Evolutionary conservation across 2,888 invertebrate species (phyloP).

Genomic region (Mimachlamys varia): DNA sequence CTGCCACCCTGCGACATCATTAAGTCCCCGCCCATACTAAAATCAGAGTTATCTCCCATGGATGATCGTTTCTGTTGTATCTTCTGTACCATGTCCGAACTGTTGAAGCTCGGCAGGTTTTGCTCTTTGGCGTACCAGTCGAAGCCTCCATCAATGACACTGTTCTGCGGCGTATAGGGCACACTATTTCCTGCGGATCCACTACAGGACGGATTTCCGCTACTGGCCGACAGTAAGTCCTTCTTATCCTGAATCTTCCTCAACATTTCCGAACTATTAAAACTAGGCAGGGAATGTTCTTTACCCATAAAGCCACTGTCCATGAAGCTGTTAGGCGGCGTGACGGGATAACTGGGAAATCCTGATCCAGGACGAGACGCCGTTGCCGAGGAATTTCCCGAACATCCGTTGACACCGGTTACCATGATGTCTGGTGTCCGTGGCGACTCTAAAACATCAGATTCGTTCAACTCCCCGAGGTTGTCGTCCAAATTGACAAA

Average conservation of each 20-base stretch:
- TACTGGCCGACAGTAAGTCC: slow-evolving; percentile 69
- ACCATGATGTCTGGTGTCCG: slow-evolving; percentile 55
- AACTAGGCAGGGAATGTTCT: slow-evolving; percentile 78
- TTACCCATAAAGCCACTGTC: slow-evolving; percentile 51
- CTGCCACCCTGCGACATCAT: neutral
- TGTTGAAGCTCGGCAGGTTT: slow-evolving; percentile 79
- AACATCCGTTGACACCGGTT: slow-evolving; percentile 55
- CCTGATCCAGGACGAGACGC: slow-evolving; percentile 54
- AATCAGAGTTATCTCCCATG: slow-evolving; percentile 40
- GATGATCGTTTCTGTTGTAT: slow-evolving; percentile 75
- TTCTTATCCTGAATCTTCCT: slow-evolving; percentile 81
- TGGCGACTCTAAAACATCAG: slow-evolving; percentile 61
- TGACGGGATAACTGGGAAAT: slow-evolving; percentile 52
- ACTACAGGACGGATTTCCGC: slow-evolving; percentile 38
- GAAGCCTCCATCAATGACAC: slow-evolving; percentile 58
- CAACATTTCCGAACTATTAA: slow-evolving; percentile 82
- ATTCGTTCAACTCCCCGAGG: slow-evolving; percentile 61
- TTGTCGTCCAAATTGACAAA: slow-evolving; percentile 50
- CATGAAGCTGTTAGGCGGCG: slow-evolving; percentile 53
- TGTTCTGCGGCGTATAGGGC: slow-evolving; percentile 72
- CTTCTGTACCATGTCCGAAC: slow-evolving; percentile 80
- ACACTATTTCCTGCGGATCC: slow-evolving; percentile 44
- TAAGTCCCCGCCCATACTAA: slow-evolving; percentile 20
- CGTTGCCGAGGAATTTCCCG: slow-evolving; percentile 46
- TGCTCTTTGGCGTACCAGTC: slow-evolving; percentile 54